Percentiles rank a stretch among this genome's conserved stretches.
phyloP scores from a whole-genome alignment of 2,888 invertebrate genomes.

The Pharmacophagus antenor region DNA sequence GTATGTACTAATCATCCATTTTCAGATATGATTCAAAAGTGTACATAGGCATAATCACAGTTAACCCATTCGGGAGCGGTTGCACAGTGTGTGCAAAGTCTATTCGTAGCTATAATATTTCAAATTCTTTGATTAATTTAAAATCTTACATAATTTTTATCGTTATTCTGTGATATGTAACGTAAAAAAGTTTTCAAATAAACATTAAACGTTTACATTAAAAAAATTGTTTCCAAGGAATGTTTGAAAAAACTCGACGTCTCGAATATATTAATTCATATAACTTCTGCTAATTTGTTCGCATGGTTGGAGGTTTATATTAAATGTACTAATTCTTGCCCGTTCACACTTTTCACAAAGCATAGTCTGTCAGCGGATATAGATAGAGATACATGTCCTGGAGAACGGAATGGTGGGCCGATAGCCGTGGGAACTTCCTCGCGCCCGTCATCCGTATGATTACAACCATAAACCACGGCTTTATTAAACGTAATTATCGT shows the following conservation, averaged over 20 bases:
- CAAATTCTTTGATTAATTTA: no score
- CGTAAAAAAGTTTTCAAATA: no score
- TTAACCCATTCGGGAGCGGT: no score
- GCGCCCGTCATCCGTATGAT: constrained; percentile 29
- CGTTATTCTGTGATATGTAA: no score
- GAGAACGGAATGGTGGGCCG: constrained; percentile 35
- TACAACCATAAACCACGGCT: constrained; percentile 28
- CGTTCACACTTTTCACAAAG: constrained; percentile 8
- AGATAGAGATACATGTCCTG: constrained; percentile 33
- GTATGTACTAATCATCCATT: not conserved
- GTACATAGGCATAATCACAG: no score
- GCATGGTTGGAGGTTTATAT: not conserved
- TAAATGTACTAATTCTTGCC: not conserved
- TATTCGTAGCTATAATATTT: no score
- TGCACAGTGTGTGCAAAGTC: no score
- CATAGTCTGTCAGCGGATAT: constrained; percentile 20
- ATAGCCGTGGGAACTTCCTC: constrained; percentile 43
- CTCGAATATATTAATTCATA: no score
- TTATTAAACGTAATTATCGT: not conserved
- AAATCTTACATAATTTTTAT: no score
- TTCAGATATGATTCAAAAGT: not conserved
- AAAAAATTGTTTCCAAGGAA: no score
- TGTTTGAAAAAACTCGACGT: no score
- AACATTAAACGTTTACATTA: no score
- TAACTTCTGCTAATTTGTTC: not conserved